Percentiles rank a stretch among this genome's conserved stretches.
These are phyloP conservation scores for Hemaris fuciformis DNA, from an alignment of 2,888 invertebrate genomes.

Conservation along the genomic window DNA sequence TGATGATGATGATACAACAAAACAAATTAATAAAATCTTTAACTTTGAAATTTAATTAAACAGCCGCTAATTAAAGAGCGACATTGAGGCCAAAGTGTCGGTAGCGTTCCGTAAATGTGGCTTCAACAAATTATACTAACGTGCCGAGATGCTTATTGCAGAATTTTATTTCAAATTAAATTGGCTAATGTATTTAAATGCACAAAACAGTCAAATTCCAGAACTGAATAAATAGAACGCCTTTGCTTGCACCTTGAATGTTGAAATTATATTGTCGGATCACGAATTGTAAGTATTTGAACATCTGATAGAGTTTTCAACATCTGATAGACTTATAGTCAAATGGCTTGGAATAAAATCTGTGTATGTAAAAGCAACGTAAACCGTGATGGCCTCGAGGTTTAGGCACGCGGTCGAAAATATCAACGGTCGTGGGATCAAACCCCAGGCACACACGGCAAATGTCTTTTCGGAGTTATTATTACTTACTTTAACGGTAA, in stretches of 20 bases:
- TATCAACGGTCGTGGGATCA: no score
- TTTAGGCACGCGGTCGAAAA: no score
- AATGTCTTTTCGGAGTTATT: no score
- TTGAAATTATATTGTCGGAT: background rate
- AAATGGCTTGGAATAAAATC: background rate
- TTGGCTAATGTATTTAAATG: background rate
- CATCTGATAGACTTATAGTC: background rate
- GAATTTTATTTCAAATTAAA: constrained; percentile 18
- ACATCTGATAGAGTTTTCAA: background rate
- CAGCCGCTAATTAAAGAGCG: constrained; percentile 49
- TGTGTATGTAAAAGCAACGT: no score
- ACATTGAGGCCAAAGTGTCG: constrained; percentile 39
- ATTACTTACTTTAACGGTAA: no score
- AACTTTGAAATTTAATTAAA: constrained; percentile 53
- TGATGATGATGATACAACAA: background rate
- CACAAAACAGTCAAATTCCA: background rate
- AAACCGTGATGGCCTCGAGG: no score
- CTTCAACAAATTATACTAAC: constrained; percentile 36
- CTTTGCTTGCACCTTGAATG: background rate
- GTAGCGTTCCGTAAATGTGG: constrained; percentile 31
- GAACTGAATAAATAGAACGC: background rate
- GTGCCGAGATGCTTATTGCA: constrained; percentile 22
- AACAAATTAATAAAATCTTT: constrained; percentile 33
- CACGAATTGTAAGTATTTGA: background rate
- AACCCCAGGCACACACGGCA: no score